These are phyloP conservation scores for Ambastaia sidthimunki DNA, from an alignment of 2,797 vertebrate genomes.

Conservation along the genomic window DNA sequence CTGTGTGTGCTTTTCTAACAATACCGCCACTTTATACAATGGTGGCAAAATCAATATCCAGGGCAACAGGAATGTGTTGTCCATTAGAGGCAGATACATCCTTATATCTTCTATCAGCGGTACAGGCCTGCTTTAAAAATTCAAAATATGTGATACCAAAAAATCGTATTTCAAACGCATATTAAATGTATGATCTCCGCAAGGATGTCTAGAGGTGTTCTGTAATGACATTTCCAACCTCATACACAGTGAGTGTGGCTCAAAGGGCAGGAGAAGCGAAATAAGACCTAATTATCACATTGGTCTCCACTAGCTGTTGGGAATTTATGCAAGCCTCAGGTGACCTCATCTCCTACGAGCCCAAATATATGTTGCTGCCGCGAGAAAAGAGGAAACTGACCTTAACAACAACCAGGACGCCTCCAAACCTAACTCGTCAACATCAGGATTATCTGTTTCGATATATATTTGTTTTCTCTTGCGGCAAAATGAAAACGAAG, in stretches of 20 bases:
- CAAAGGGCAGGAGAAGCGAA: conserved; percentile 52
- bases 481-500: conserved; percentile 19
- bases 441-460: conserved; percentile 36
- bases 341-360: conserved; percentile 23
- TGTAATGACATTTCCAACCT: conserved; percentile 63
- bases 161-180: conserved; percentile 56
- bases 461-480: conserved; percentile 12
- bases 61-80: conserved; percentile 16
- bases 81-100: conserved; percentile 14
- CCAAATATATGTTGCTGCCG: conserved; percentile 23
- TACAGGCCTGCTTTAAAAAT: conserved; percentile 7
- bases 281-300: conserved; percentile 51
- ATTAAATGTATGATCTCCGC: conserved; percentile 50
- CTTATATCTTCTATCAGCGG: not conserved
- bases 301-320: conserved; percentile 34
- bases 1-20: conserved; percentile 26
- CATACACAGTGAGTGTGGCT: conserved; percentile 11
- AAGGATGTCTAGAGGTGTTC: conserved; percentile 60
- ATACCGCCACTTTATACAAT: conserved; percentile 34
- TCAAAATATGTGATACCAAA: not conserved
- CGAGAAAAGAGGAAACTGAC: conserved; percentile 48
- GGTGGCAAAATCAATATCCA: conserved; percentile 43
- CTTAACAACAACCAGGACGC: conserved; percentile 53
- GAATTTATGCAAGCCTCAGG: conserved; percentile 42
- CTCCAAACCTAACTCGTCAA: conserved; percentile 40